These are phyloP conservation scores for Paratrypauchen microcephalus DNA, from an alignment of 2,797 vertebrate genomes.

Conservation along the genomic window DNA sequence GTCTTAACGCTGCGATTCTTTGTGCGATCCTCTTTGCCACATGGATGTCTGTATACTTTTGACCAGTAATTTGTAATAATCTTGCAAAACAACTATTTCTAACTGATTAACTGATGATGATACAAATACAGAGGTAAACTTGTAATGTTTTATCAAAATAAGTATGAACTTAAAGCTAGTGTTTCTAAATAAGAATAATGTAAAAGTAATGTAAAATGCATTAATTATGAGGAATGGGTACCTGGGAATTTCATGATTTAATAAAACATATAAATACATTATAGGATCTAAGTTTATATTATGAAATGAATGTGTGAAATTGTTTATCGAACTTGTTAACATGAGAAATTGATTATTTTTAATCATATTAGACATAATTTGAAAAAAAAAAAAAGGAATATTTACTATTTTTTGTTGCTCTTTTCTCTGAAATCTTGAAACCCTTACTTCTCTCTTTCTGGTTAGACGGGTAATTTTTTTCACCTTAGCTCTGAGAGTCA, in stretches of 20 bases:
- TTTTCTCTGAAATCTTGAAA: too few species aligned
- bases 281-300: neutral
- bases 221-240: neutral
- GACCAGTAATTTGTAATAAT: neutral
- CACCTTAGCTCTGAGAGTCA: too few species aligned
- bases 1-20: constrained; percentile 56
- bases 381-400: too few species aligned
- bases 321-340: neutral
- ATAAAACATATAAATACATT: neutral
- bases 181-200: neutral
- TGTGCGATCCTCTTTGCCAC: constrained; percentile 1
- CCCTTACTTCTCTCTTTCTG: too few species aligned
- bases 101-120: neutral
- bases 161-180: neutral
- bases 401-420: too few species aligned
- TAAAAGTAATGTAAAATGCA: neutral
- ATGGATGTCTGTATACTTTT: constrained; percentile 2
- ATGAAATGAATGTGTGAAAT: neutral
- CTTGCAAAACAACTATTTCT: neutral
- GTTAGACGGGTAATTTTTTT: too few species aligned
- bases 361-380: neutral
- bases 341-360: neutral
- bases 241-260: neutral
- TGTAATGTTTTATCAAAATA: neutral
- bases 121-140: neutral